These are phyloP conservation scores for Drosophila dives DNA, from an alignment of 2,888 invertebrate species.

Conservation along the genomic window DNA sequence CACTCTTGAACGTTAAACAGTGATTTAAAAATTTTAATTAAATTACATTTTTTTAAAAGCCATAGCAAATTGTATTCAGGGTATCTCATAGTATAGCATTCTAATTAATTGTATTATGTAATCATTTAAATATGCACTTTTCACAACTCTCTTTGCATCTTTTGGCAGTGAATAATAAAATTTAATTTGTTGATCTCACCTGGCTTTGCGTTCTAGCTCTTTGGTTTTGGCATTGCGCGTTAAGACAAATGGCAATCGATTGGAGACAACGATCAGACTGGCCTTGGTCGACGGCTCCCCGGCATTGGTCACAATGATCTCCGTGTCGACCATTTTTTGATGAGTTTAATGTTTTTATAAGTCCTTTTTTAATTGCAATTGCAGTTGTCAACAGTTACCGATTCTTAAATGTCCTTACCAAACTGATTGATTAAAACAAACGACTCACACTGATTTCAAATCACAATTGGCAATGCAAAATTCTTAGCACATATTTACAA, in stretches of 20 bases:
- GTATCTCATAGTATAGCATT: not conserved
- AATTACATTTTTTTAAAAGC: not conserved
- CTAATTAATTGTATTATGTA: not conserved
- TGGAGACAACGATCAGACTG: constrained; percentile 96
- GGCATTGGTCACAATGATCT: constrained; percentile 83
- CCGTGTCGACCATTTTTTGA: constrained; percentile 82
- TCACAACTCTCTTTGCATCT: not conserved
- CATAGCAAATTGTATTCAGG: not conserved
- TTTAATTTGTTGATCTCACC: constrained; percentile 87
- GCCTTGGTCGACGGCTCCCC: constrained; percentile 86
- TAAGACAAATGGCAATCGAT: constrained; percentile 94
- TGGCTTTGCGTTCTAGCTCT: constrained; percentile 91
- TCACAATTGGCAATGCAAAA: constrained; percentile 17
- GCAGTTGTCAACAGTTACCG: not conserved
- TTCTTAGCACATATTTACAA: constrained; percentile 17
- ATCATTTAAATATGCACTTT: not conserved
- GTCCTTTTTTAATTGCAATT: constrained; percentile 12
- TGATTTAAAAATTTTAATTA: not conserved
- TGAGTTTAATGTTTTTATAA: not conserved
- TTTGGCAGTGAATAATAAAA: not conserved
- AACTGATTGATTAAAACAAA: constrained; percentile 11
- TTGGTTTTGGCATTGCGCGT: constrained; percentile 90
- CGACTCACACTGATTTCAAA: constrained; percentile 25
- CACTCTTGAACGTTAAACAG: not conserved
- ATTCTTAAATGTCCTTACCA: constrained; percentile 10